Evolutionary conservation across 2,888 invertebrate species (phyloP), one percentile per base, ranked within the genome.

Genomic region (Campopleginae sp.): DNA sequence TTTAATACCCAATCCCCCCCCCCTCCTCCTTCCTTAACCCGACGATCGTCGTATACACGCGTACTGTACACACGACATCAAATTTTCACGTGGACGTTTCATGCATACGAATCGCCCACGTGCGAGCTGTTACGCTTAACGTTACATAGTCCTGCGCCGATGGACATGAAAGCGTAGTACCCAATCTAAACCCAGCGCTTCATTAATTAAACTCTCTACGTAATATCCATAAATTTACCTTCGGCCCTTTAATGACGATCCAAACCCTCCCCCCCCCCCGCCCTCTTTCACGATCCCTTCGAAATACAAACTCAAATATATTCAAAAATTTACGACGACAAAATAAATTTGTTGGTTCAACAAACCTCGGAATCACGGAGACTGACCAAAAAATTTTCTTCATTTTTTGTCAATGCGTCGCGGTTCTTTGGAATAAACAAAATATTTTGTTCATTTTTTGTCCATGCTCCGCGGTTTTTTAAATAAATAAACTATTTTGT

Each of bases 71-170:
- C 65, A 58, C 58, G 79, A 82, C 85, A 79, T 85, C 79, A 85
- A 82, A 82, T 75, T 76, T 82, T 76, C 71, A 58, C 79, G 66
- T 72, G 68, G 65, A 82, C 72, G 66, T 85, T 70, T 84, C 80
- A 23, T 70, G 23, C 33, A 70, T 65, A 54, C 51, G 31, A 75
- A 63, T 51, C 19, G 54, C 75, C 79, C 76, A 76, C 79, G 75
- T 80, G 79, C 75, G 58, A 19, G n/a, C 74, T 74, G 74, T 66
- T 54, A 74, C 51, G 44, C 70, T 46, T 38, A 48, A 46, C 74
- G 12, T n/a, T 70, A 70, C 58, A 74, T 23, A 77, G 74, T 51
- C 61, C 80, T 61, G 33, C 14, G 33, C 14, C n/a, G n/a, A 12
- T 70, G 58, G 31, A 72, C 72, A 23, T 46, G 42, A 74, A 58